Evolutionary conservation across 2,888 invertebrate species (phyloP).

Genomic region (Morpho achilles): DNA sequence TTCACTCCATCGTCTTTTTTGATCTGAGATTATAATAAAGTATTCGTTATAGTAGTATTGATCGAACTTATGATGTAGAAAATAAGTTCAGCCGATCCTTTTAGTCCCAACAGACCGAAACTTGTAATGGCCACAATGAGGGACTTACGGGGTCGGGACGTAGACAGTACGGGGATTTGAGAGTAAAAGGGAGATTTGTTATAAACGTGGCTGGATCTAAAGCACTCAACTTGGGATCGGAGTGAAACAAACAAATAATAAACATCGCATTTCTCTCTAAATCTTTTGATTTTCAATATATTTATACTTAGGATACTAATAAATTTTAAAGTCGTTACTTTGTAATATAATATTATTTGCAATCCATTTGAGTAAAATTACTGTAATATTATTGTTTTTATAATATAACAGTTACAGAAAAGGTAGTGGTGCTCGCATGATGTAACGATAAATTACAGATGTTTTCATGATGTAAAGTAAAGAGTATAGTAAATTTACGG

Average conservation of each 20-base stretch:
- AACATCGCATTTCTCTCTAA: background rate
- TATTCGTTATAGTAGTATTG: slow-evolving; percentile 6
- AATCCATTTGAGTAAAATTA: no score
- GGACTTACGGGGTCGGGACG: slow-evolving; percentile 24
- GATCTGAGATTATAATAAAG: background rate
- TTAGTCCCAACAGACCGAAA: slow-evolving; percentile 28
- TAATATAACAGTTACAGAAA: no score
- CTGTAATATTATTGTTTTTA: no score
- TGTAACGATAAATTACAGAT: no score
- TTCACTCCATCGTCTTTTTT: background rate
- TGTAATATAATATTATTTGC: no score
- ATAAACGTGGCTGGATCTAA: slow-evolving; percentile 22
- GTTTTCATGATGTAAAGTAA: no score
- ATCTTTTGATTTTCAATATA: background rate
- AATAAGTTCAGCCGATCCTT: slow-evolving; percentile 23
- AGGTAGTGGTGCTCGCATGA: no score
- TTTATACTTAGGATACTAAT: no score
- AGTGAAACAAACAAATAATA: background rate
- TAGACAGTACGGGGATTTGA: slow-evolving; percentile 19
- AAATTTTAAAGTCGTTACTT: no score
- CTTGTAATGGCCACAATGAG: slow-evolving; percentile 30
- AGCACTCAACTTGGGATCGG: slow-evolving; percentile 5
- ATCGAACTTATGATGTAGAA: slow-evolving; percentile 12
- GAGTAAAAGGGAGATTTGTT: slow-evolving; percentile 19
- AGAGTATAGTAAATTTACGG: no score